Conservation (phyloP, 1,140 invertebrate genomes). For the Trachelipus rathkii region DNA sequence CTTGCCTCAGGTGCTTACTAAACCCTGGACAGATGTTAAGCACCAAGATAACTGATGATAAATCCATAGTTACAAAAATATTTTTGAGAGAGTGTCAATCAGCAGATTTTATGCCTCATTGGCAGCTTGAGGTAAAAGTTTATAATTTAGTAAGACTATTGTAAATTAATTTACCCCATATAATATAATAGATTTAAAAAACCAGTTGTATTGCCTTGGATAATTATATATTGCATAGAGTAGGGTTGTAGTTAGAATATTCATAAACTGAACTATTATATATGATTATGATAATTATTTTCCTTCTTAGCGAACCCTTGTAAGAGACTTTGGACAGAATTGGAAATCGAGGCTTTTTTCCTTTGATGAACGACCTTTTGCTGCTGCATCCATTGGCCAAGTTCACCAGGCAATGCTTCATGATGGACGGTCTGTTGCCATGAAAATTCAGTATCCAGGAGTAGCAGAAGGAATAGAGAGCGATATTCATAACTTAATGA, state of each 20-base stretch:
- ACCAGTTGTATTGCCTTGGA: too few species aligned
- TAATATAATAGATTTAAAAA: too few species aligned
- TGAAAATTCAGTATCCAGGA: slow-evolving; percentile 98
- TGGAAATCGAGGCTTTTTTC: slow-evolving; percentile 71
- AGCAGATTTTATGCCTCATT: slow-evolving; percentile 97
- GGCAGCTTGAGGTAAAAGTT: slow-evolving; percentile 60
- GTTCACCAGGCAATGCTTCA: slow-evolving; percentile 67
- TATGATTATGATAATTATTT: too few species aligned
- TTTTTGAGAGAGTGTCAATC: slow-evolving; percentile 98
- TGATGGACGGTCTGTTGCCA: slow-evolving; percentile 76
- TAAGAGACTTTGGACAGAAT: slow-evolving; percentile 70
- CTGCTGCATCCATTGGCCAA: slow-evolving; percentile 93
- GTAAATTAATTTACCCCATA: too few species aligned
- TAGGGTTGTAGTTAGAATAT: too few species aligned
- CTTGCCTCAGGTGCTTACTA: slow-evolving; percentile 74
- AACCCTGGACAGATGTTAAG: slow-evolving; percentile 98
- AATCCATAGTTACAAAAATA: slow-evolving; percentile 84
- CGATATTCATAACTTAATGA: slow-evolving; percentile 94
- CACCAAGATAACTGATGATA: slow-evolving; percentile 89
- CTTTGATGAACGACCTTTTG: slow-evolving; percentile 96
- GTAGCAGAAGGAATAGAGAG: slow-evolving; percentile 95
- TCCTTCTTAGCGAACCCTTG: too few species aligned
- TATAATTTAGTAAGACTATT: too few species aligned
- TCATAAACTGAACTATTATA: slow-evolving; percentile 58
- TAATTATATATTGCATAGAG: too few species aligned